phyloP scores from a whole-genome alignment of 2,797 vertebrate genomes.

The Pteropus rufus region DNA sequence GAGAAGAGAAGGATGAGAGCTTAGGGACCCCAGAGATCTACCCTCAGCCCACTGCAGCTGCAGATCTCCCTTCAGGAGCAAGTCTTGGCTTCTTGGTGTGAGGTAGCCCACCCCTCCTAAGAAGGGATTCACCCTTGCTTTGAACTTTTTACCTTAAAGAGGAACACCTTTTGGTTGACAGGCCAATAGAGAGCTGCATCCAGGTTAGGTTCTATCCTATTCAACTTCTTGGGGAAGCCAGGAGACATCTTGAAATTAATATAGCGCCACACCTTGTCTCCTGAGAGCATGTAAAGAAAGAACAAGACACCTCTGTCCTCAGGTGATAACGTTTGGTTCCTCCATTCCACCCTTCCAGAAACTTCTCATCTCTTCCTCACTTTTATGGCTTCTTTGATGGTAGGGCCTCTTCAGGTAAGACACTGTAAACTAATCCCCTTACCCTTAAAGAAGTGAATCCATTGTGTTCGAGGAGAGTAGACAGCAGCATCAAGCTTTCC shows the following conservation, averaged over 20 bases:
- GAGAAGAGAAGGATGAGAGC: background rate
- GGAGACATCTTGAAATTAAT: conserved; percentile 85
- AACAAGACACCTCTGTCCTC: background rate
- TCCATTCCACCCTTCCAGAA: background rate
- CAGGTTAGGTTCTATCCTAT: conserved; percentile 84
- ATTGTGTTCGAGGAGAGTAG: conserved; percentile 88
- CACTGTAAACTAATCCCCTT: background rate
- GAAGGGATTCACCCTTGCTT: background rate
- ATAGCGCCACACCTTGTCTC: conserved; percentile 88
- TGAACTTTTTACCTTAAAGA: conserved; percentile 89
- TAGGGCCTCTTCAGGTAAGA: background rate
- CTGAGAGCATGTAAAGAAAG: conserved; percentile 76
- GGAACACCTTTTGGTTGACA: conserved; percentile 89
- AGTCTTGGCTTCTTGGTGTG: background rate
- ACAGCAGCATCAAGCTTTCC: conserved; percentile 90
- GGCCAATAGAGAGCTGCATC: conserved; percentile 90
- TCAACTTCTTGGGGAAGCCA: conserved; percentile 89
- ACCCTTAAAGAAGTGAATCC: conserved; percentile 94
- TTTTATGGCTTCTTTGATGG: background rate
- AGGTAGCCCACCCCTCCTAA: background rate
- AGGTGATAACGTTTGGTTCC: background rate
- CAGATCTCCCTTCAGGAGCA: background rate
- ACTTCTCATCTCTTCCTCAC: background rate
- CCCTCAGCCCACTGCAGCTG: background rate
- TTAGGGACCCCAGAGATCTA: background rate